A percentile compares a stretch with the other conserved stretches of the same genome.
These are phyloP conservation scores for Ephydatia muelleri DNA, from an alignment of 37 sponge, comb jelly and placozoan species.

Conservation along the genomic window DNA sequence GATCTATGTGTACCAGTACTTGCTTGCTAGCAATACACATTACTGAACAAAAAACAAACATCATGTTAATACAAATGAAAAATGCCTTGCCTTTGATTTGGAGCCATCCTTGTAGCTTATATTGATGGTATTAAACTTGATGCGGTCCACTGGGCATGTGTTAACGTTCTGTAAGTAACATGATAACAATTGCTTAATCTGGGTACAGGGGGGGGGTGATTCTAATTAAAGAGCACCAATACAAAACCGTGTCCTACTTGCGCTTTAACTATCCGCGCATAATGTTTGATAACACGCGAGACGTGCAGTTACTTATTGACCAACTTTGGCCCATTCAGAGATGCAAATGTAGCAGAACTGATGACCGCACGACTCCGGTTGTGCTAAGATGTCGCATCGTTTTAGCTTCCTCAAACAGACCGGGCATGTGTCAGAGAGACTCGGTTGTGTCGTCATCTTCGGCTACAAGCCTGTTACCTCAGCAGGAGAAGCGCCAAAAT, in stretches of 20 bases:
- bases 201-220: neutral
- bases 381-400: conserved; percentile 41
- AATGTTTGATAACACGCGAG: neutral
- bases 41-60: neutral
- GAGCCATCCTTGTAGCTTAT: conserved; percentile 9
- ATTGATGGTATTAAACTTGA: conserved; percentile 60
- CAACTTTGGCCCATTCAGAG: conserved; percentile 84
- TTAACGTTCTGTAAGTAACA: conserved; percentile 65
- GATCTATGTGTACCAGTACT: too few relatives aligned
- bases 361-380: conserved; percentile 66
- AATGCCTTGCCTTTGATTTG: neutral
- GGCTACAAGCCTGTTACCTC: neutral
- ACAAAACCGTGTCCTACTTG: neutral
- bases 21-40: neutral
- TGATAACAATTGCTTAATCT: neutral
- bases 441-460: neutral
- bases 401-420: conserved; percentile 48
- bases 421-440: conserved; percentile 23
- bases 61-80: neutral
- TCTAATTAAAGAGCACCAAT: neutral
- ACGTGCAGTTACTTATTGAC: neutral
- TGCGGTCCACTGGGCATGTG: conserved; percentile 82
- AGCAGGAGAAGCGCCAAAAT: neutral
- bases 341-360: conserved; percentile 79
- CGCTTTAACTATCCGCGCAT: neutral